Conservation (phyloP, 2,888 invertebrate genomes). For the Lobophora halterata region DNA sequence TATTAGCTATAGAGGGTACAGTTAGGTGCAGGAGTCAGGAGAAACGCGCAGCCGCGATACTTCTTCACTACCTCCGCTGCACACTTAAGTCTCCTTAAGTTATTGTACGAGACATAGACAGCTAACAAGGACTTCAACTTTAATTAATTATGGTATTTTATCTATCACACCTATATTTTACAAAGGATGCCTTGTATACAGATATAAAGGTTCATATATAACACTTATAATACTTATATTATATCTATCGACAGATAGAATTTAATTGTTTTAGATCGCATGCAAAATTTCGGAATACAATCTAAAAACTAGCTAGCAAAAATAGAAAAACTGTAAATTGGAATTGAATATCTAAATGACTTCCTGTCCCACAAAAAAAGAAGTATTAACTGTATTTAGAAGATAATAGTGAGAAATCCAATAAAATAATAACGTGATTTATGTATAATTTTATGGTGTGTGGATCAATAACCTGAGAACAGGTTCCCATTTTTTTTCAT, state of each 20-base stretch:
- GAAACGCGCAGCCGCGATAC: conserved; percentile 22
- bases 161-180: no score
- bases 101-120: conserved; percentile 10
- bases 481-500: conserved; percentile 40
- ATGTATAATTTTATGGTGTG: conserved; percentile 40
- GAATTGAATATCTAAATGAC: conserved; percentile 20
- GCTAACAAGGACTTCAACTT: conserved; percentile 13
- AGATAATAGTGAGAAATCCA: conserved; percentile 27
- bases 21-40: conserved; percentile 46
- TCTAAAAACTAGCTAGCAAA: no score
- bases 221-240: no score
- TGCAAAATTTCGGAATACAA: no score
- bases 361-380: conserved; percentile 31
- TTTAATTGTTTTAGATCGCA: no score
- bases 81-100: conserved; percentile 11
- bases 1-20: conserved; percentile 44
- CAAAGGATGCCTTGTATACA: no score
- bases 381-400: conserved; percentile 20
- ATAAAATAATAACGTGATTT: conserved; percentile 34
- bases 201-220: no score
- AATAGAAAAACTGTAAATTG: conserved; percentile 10
- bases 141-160: background rate
- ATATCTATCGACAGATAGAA: no score
- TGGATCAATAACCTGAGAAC: conserved; percentile 51
- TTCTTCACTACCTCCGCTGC: conserved; percentile 16